A percentile compares a stretch with the other conserved stretches of the same genome.
phyloP scores from a whole-genome alignment of 2,888 invertebrate genomes.

The Rapana venosa region DNA sequence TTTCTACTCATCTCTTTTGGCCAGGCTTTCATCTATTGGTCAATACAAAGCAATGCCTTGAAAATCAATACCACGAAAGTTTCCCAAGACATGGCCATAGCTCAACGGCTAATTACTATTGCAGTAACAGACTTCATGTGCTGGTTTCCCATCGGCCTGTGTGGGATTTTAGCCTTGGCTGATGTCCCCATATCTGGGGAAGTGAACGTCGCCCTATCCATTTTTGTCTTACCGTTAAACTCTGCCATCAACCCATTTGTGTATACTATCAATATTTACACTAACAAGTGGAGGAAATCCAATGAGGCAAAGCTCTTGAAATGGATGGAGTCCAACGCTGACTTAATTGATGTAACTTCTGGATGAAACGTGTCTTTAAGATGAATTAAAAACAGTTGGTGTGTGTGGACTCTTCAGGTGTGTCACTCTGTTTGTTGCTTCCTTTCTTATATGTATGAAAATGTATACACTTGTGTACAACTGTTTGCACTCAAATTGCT shows the following conservation, averaged over 20 bases:
- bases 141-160: constrained; percentile 14
- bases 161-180: constrained; percentile 11
- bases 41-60: not conserved
- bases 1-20: not conserved
- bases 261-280: not conserved
- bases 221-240: constrained; percentile 3
- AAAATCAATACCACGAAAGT: not conserved
- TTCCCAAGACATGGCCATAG: not conserved
- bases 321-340: not conserved
- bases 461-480: too few species aligned
- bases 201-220: not conserved
- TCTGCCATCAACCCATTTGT: not conserved
- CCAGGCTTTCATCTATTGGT: constrained; percentile 14
- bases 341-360: not conserved
- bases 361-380: too few species aligned
- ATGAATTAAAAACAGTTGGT: too few species aligned
- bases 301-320: not conserved
- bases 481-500: too few species aligned
- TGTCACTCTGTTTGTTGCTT: too few species aligned
- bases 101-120: not conserved
- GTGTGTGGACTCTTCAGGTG: too few species aligned
- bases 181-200: not conserved
- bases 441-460: too few species aligned
- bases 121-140: constrained; percentile 15
- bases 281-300: not conserved